phyloP scores from a whole-genome alignment of 2,888 invertebrate species.

The Sericinus montela region DNA sequence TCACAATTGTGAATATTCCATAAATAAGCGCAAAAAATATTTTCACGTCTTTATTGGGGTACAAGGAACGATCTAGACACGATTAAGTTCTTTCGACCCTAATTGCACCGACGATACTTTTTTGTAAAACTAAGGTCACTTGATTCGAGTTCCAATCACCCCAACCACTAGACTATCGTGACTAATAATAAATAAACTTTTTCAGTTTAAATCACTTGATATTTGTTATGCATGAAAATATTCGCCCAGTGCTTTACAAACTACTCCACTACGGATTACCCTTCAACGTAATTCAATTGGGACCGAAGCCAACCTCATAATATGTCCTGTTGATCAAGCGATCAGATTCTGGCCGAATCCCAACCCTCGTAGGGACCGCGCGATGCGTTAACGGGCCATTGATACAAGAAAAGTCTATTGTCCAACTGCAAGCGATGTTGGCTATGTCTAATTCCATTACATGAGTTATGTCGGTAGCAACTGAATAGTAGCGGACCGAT shows the following conservation, averaged over 20 bases:
- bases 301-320: constrained; percentile 18
- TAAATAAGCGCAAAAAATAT: too few relatives aligned
- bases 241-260: constrained; percentile 2
- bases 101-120: too few relatives aligned
- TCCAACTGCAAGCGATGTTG: constrained; percentile 3
- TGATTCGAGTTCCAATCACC: too few relatives aligned
- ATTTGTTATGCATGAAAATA: not conserved
- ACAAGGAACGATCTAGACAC: too few relatives aligned
- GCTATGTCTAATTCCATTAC: not conserved
- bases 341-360: constrained; percentile 16
- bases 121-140: too few relatives aligned
- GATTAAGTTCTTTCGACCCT: too few relatives aligned
- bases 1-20: too few relatives aligned
- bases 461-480: not conserved
- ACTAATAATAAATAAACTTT: too few relatives aligned
- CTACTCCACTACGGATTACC: constrained; percentile 1
- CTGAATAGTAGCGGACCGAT: not conserved
- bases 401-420: constrained; percentile 14
- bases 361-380: constrained; percentile 11
- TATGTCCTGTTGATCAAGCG: constrained; percentile 18
- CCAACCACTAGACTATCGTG: too few relatives aligned
- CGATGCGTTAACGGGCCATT: constrained; percentile 13
- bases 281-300: constrained; percentile 17
- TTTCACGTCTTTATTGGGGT: too few relatives aligned
- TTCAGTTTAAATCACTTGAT: too few relatives aligned